Conservation (phyloP, 2,113 vertebrate genomes). For the Chlorocebus sabaeus region DNA sequence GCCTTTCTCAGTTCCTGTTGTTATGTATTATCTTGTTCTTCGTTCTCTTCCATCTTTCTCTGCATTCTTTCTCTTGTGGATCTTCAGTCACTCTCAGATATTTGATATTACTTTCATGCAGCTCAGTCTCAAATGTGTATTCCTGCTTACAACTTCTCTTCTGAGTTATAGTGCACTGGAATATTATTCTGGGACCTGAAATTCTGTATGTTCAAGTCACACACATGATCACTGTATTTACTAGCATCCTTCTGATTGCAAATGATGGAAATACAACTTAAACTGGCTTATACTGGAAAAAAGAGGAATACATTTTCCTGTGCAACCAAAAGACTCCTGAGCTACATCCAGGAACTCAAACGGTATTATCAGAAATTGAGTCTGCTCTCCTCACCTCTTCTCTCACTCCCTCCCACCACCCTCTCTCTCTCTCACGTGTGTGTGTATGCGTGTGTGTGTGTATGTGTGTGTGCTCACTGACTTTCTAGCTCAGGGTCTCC, state of each 20-base stretch:
- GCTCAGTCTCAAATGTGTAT: background rate
- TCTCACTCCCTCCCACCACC: too few relatives aligned
- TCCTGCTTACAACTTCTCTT: background rate
- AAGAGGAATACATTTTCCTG: background rate
- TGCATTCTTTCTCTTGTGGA: background rate
- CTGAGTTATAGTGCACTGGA: background rate
- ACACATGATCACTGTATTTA: background rate
- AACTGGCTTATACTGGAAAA: background rate
- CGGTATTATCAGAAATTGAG: background rate
- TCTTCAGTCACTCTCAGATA: background rate
- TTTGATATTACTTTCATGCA: background rate
- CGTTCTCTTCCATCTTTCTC: background rate
- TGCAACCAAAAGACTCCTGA: background rate
- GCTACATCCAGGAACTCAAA: background rate
- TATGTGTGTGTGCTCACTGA: background rate
- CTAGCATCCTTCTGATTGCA: background rate
- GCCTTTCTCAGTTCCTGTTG: background rate
- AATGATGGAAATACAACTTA: background rate
- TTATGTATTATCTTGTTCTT: background rate
- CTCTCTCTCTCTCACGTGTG: background rate
- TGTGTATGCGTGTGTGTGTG: background rate
- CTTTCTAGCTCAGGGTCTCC: background rate
- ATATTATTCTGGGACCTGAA: background rate
- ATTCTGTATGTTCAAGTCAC: background rate
- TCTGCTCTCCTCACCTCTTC: background rate